These are phyloP conservation scores for Trichopria drosophilae DNA, from an alignment of 2,888 invertebrate species.

Conservation along the genomic window DNA sequence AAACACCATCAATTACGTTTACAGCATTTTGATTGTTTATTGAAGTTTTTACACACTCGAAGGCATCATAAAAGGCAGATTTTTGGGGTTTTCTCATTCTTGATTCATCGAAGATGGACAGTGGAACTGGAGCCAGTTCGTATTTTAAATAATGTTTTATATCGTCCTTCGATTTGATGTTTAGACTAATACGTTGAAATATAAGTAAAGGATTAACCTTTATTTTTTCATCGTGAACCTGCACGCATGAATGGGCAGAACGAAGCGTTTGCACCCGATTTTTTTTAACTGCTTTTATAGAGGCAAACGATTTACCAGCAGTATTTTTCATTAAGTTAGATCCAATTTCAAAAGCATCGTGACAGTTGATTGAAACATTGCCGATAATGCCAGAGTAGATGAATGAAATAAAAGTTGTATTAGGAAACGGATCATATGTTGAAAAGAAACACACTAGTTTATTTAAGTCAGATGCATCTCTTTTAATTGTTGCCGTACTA, in stretches of 20 bases:
- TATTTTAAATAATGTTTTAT: slow-evolving; percentile 37
- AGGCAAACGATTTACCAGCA: not conserved
- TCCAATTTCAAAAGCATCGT: slow-evolving; percentile 7
- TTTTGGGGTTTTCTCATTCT: slow-evolving; percentile 36
- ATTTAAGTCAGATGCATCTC: slow-evolving; percentile 35
- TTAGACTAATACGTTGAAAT: slow-evolving; percentile 48
- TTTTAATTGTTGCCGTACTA: slow-evolving; percentile 30
- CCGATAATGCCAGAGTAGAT: slow-evolving; percentile 33
- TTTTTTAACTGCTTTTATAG: not conserved
- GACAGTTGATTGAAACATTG: slow-evolving; percentile 13
- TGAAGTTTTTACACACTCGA: slow-evolving; percentile 32
- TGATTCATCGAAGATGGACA: too few species aligned
- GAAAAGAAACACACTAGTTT: slow-evolving; percentile 36
- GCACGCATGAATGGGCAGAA: too few species aligned
- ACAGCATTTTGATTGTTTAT: slow-evolving; percentile 37
- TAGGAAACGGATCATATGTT: slow-evolving; percentile 37
- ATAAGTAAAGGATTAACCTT: too few species aligned
- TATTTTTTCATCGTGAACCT: too few species aligned
- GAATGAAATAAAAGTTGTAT: slow-evolving; percentile 27
- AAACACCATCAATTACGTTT: too few species aligned
- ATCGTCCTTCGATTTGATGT: slow-evolving; percentile 34
- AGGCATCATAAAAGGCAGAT: slow-evolving; percentile 23
- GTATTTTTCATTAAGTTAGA: too few species aligned
- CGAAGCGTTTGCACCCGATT: not conserved
- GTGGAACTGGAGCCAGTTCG: slow-evolving; percentile 33